Evolutionary conservation across 2,888 invertebrate species (phyloP), one percentile per base, ranked within the genome.

Genomic region (Druceiella hillmani): DNA sequence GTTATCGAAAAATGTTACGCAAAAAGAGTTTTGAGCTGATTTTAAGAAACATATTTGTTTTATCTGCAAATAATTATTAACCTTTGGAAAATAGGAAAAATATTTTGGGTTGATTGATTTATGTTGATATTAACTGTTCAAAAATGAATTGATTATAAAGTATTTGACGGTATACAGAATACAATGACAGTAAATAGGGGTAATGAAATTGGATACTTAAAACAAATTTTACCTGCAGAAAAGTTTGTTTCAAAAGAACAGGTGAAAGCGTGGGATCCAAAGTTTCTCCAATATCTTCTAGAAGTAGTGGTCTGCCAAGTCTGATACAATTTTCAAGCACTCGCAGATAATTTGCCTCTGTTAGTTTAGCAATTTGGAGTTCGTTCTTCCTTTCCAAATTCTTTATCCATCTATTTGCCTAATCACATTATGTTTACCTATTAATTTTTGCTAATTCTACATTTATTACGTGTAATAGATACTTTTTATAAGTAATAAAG

Each of bases 391-490:
- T 75, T 58, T 94, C 93, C 83, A 91, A 86, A 57, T 87, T 87
- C 41, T 86, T 81, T 36, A 94, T 84, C 93, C 93, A 94, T 41
- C 88, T 78, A 63, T 90, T 92, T 0, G 93, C 93, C 78, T 87
- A n/a, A n/a, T n/a, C n/a, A n/a, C n/a, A n/a, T n/a, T n/a, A n/a
- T n/a, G n/a, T n/a, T n/a, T n/a, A n/a, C n/a, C n/a, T n/a, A n/a
- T n/a, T n/a, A n/a, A n/a, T n/a, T n/a, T n/a, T n/a, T n/a, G n/a
- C n/a, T n/a, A n/a, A n/a, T n/a, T n/a, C n/a, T n/a, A n/a, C n/a
- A n/a, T n/a, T n/a, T n/a, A n/a, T n/a, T n/a, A n/a, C n/a, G n/a
- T n/a, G n/a, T n/a, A n/a, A n/a, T n/a, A n/a, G n/a, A n/a, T n/a
- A n/a, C n/a, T n/a, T n/a, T n/a, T n/a, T n/a, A n/a, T n/a, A n/a